Evolutionary conservation across 2,797 vertebrate species (phyloP).

Genomic region (Acridotheres tristis): DNA sequence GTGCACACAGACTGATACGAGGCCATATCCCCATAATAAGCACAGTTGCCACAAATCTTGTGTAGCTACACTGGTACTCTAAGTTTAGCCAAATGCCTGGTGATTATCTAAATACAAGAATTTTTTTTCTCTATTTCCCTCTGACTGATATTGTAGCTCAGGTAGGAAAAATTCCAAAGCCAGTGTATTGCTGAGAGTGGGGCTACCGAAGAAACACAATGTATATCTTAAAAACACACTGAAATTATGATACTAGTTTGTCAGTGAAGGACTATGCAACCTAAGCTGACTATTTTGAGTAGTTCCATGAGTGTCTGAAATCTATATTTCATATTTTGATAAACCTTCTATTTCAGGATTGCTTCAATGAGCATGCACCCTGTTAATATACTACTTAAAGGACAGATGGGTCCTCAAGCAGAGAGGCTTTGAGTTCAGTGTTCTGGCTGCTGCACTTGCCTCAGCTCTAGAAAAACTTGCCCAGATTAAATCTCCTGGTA

Average conservation of each 20-base stretch:
- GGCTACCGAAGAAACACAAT: background rate
- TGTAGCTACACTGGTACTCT: background rate
- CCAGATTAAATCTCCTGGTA: background rate
- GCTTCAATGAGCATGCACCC: background rate
- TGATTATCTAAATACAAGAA: conserved; percentile 51
- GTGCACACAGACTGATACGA: background rate
- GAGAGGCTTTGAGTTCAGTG: background rate
- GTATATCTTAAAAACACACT: conserved; percentile 2
- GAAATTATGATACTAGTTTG: conserved; percentile 36
- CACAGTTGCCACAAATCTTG: conserved; percentile 2
- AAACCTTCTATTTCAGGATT: background rate
- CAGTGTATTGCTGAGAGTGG: background rate
- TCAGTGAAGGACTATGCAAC: background rate
- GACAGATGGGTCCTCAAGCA: background rate
- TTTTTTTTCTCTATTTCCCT: conserved; percentile 30
- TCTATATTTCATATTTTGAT: background rate
- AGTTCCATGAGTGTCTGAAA: background rate
- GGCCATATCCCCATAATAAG: background rate
- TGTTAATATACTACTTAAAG: background rate
- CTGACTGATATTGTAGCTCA: conserved; percentile 22
- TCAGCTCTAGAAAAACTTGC: background rate
- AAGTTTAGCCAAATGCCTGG: conserved; percentile 6
- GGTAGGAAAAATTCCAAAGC: conserved; percentile 25
- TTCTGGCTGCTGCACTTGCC: background rate
- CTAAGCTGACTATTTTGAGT: background rate